Conservation (phyloP, 2,113 vertebrate species). For the Nansenia antarctica region DNA sequence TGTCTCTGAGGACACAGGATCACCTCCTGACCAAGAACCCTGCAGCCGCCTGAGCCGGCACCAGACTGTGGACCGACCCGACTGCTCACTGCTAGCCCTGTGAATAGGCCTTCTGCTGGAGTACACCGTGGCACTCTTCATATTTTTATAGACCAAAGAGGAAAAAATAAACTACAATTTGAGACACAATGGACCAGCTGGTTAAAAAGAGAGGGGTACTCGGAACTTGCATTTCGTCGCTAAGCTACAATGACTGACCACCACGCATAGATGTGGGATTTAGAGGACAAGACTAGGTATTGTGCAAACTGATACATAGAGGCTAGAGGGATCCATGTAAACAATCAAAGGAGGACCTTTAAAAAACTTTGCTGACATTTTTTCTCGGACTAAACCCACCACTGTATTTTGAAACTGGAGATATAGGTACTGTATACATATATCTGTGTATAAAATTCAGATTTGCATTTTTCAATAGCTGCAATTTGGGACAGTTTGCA, state of each 20-base stretch:
- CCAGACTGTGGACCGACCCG: slow-evolving; percentile 64
- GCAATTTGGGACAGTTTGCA: slow-evolving; percentile 81
- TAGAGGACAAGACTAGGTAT: too few relatives aligned
- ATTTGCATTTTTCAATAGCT: slow-evolving; percentile 88
- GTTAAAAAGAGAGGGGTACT: slow-evolving; percentile 41
- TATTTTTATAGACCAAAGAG: slow-evolving; percentile 99
- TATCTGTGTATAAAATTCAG: slow-evolving; percentile 70
- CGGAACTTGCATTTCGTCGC: slow-evolving; percentile 24
- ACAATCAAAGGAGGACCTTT: slow-evolving; percentile 75
- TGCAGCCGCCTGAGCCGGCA: slow-evolving; percentile 62
- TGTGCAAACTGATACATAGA: slow-evolving; percentile 53
- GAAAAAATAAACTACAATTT: slow-evolving; percentile 61
- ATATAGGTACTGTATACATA: slow-evolving; percentile 74
- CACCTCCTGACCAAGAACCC: background rate
- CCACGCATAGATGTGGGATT: background rate
- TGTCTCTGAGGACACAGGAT: slow-evolving; percentile 26
- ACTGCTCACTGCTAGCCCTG: slow-evolving; percentile 71
- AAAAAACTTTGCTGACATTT: slow-evolving; percentile 80
- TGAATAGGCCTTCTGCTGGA: slow-evolving; percentile 89
- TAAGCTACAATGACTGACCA: slow-evolving; percentile 18
- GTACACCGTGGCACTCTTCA: slow-evolving; percentile 87
- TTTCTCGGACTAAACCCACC: slow-evolving; percentile 85
- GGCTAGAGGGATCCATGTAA: slow-evolving; percentile 34
- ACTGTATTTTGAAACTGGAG: slow-evolving; percentile 83
- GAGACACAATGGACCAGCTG: slow-evolving; percentile 61